phyloP scores from a whole-genome alignment of 2,888 invertebrate species.

The Amphipyra berbera region DNA sequence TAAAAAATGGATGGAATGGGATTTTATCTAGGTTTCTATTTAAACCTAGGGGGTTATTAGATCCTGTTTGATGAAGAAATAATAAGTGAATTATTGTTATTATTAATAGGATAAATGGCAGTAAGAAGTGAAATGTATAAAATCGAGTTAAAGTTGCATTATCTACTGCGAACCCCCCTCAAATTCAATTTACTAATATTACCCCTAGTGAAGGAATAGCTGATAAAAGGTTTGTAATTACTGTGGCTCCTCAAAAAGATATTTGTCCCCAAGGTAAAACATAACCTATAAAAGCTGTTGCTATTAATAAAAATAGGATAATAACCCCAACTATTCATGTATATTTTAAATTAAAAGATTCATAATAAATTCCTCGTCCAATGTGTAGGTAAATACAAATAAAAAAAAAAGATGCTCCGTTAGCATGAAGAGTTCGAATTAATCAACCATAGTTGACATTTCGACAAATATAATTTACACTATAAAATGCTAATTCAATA shows the following conservation, averaged over 20 bases:
- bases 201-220: conserved; percentile 92
- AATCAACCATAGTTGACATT: conserved; percentile 93
- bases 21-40: conserved; percentile 92
- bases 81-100: conserved; percentile 91
- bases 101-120: conserved; percentile 92
- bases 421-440: conserved; percentile 91
- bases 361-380: conserved; percentile 90
- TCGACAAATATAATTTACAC: conserved; percentile 92
- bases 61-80: conserved; percentile 92
- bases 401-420: conserved; percentile 93
- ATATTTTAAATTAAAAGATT: conserved; percentile 85
- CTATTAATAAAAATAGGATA: conserved; percentile 92
- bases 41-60: conserved; percentile 91
- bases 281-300: conserved; percentile 94
- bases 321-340: conserved; percentile 92
- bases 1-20: conserved; percentile 92
- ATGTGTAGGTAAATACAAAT: conserved; percentile 92
- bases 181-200: conserved; percentile 92
- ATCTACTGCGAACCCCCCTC: conserved; percentile 94
- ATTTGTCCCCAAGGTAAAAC: conserved; percentile 95
- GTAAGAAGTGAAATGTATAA: conserved; percentile 93
- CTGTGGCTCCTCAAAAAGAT: conserved; percentile 94
- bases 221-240: conserved; percentile 94
- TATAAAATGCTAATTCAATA: conserved; percentile 91
- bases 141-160: conserved; percentile 94